A percentile compares a stretch with the other conserved stretches of the same genome.
phyloP scores from a whole-genome alignment of 2,113 vertebrate genomes.

The Nicator chloris region DNA sequence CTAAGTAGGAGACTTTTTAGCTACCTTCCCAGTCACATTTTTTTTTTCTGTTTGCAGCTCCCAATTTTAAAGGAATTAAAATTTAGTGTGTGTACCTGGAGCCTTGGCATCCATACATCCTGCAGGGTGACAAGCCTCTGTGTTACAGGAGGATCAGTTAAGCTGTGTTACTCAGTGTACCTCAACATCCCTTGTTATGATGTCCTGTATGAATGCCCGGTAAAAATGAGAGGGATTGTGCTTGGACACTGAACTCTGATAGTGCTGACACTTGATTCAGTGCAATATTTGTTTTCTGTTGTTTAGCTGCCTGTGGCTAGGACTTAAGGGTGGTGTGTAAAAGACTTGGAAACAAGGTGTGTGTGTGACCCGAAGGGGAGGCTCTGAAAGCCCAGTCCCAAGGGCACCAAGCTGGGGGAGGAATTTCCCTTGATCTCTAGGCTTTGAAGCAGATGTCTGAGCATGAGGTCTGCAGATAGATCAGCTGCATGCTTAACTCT shows the following conservation, averaged over 20 bases:
- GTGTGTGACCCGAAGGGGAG: neutral
- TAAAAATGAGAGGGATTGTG: neutral
- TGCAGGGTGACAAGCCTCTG: neutral
- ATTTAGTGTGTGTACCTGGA: neutral
- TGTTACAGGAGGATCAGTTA: neutral
- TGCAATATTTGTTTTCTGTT: neutral
- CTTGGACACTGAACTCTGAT: neutral
- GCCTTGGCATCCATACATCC: fast-evolving
- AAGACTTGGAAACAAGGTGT: neutral
- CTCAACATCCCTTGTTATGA: neutral
- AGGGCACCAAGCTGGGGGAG: neutral
- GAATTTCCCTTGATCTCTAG: neutral
- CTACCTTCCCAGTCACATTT: neutral
- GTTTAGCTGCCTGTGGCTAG: neutral
- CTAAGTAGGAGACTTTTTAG: neutral
- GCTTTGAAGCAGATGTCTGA: neutral
- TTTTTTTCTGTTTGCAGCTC: neutral
- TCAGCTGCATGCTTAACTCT: neutral
- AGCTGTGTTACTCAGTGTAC: neutral
- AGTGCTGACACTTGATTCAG: neutral
- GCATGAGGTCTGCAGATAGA: neutral
- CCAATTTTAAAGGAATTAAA: neutral
- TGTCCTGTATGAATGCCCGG: neutral
- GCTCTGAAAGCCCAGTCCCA: neutral
- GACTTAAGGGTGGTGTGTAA: neutral